Percentiles rank a stretch among this genome's conserved stretches.
Conservation (phyloP, 1,140 invertebrate species). For the Drosophila nasuta region DNA sequence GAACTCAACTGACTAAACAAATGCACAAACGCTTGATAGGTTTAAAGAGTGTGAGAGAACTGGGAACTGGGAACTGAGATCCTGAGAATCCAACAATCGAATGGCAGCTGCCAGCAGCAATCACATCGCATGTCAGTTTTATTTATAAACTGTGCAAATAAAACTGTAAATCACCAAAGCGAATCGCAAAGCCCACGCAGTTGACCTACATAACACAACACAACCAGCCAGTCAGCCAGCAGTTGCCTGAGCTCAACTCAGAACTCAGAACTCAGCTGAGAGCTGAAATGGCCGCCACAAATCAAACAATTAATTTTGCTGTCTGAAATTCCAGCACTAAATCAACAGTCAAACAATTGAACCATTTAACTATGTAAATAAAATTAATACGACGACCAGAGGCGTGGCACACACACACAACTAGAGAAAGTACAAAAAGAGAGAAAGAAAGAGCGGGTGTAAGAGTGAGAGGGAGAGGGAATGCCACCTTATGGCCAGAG, state of each 20-base stretch:
- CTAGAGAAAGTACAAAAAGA: slow-evolving; percentile 20
- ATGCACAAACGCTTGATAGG: slow-evolving; percentile 12
- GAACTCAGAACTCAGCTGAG: slow-evolving; percentile 5
- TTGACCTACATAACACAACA: slow-evolving; percentile 59
- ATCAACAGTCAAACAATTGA: slow-evolving; percentile 81
- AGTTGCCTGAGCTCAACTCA: background rate
- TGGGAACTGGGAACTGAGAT: slow-evolving; percentile 8
- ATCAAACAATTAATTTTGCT: slow-evolving; percentile 81
- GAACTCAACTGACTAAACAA: slow-evolving; percentile 43
- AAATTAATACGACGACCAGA: slow-evolving; percentile 64
- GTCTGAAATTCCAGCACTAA: slow-evolving; percentile 79
- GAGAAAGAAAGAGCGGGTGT: background rate
- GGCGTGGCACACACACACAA: slow-evolving; percentile 21
- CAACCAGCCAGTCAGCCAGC: background rate
- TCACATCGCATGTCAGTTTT: slow-evolving; percentile 72
- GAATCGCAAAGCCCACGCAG: slow-evolving; percentile 20
- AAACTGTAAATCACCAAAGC: slow-evolving; percentile 73
- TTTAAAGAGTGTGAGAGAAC: slow-evolving; percentile 8
- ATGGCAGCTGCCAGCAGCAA: slow-evolving; percentile 74
- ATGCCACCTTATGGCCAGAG: slow-evolving; percentile 54
- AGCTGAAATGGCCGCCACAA: slow-evolving; percentile 57
- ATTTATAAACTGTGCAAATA: slow-evolving; percentile 82
- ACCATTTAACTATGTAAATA: slow-evolving; percentile 83
- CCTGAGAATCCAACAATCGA: slow-evolving; percentile 54
- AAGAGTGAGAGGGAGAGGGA: background rate